Conservation (phyloP, 2,888 invertebrate genomes). For the Stenolophus ochropezus region DNA sequence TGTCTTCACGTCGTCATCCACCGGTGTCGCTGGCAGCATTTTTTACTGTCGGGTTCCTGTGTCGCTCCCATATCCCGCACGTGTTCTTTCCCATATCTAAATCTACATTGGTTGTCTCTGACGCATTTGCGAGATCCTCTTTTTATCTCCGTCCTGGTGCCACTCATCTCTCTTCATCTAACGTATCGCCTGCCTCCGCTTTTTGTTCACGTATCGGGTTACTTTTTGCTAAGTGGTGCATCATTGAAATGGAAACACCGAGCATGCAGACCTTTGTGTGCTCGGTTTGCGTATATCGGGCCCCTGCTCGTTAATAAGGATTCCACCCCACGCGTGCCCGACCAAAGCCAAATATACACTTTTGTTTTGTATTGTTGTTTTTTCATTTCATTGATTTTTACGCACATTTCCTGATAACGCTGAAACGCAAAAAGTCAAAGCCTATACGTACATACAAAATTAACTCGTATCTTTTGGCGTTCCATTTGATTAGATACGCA, state of each 20-base stretch:
- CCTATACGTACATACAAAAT: not conserved
- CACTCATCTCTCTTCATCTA: not conserved
- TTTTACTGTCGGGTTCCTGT: conserved; percentile 1
- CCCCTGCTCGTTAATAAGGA: not conserved
- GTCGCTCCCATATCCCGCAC: conserved; percentile 44
- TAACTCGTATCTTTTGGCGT: not conserved
- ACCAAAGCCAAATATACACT: not conserved
- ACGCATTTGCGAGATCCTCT: conserved; percentile 51
- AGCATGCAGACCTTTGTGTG: too few species aligned
- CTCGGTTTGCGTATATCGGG: too few species aligned
- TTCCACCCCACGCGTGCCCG: not conserved
- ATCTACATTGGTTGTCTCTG: conserved; percentile 57
- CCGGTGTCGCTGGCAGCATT: not conserved
- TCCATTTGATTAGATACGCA: not conserved
- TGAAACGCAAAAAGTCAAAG: not conserved
- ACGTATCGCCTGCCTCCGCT: conserved; percentile 3
- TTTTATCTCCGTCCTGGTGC: conserved; percentile 21
- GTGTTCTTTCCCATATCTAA: conserved; percentile 54
- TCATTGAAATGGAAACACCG: conserved; percentile 20
- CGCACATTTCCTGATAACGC: not conserved
- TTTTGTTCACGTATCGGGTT: conserved; percentile 30
- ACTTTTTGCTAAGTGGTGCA: conserved; percentile 33
- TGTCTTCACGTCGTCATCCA: not conserved
- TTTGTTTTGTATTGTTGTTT: not conserved
- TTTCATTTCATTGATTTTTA: not conserved